A percentile compares a stretch with the other conserved stretches of the same genome.
Conservation (phyloP, 1,140 invertebrate species). For the Lysiphlebus fabarum region DNA sequence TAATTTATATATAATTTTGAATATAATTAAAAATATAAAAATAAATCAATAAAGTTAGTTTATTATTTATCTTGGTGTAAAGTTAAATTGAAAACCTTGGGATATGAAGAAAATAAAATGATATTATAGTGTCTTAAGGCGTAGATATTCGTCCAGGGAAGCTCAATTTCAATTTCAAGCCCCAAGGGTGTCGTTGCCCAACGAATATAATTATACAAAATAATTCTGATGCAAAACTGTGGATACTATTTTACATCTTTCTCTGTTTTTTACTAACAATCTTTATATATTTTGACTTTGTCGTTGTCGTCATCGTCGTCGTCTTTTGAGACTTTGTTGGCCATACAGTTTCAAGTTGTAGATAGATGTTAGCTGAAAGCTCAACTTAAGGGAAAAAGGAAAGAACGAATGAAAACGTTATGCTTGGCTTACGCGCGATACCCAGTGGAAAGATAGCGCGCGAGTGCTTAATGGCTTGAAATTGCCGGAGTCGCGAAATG, state of each 20-base stretch:
- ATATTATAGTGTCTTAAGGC: background rate
- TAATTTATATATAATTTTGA: too few species aligned
- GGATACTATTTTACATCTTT: conserved; percentile 26
- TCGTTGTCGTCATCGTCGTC: too few species aligned
- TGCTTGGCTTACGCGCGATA: conserved; percentile 24
- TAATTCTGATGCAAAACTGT: conserved; percentile 48
- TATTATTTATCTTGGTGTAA: too few species aligned
- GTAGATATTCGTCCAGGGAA: conserved; percentile 44
- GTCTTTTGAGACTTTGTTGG: too few species aligned
- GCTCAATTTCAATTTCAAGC: conserved; percentile 57
- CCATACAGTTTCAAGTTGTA: background rate
- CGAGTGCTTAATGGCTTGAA: conserved; percentile 51
- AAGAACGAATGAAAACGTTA: conserved; percentile 27
- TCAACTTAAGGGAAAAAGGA: conserved; percentile 15
- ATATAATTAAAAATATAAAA: too few species aligned
- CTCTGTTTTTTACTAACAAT: conserved; percentile 4
- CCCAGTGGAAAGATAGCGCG: conserved; percentile 44
- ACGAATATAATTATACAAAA: conserved; percentile 58
- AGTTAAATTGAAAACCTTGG: too few species aligned
- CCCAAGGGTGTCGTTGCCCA: conserved; percentile 54
- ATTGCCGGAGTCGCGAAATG: conserved; percentile 47
- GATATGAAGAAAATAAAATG: too few species aligned
- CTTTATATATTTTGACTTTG: too few species aligned
- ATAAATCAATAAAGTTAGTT: too few species aligned
- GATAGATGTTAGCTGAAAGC: conserved; percentile 8